phyloP scores from a whole-genome alignment of 2,888 invertebrate species.

The Hofmannophila pseudospretella region DNA sequence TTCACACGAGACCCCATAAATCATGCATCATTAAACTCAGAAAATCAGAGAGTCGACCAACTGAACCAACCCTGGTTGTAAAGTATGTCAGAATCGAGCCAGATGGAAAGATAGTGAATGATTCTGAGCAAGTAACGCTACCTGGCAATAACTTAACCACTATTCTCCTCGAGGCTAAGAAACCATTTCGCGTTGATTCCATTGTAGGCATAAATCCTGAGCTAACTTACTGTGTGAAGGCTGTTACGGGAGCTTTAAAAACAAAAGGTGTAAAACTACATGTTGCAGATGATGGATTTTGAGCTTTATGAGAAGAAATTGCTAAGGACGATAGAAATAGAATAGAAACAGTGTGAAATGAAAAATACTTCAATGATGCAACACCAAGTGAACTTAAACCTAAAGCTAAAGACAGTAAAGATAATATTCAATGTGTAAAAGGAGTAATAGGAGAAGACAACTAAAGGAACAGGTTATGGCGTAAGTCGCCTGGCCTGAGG shows the following conservation, averaged over 20 bases:
- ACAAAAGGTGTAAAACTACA: slow-evolving; percentile 30
- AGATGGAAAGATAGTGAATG: slow-evolving; percentile 64
- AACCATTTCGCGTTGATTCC: slow-evolving; percentile 52
- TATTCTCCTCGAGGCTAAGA: slow-evolving; percentile 47
- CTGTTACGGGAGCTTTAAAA: slow-evolving; percentile 37
- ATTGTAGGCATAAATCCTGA: slow-evolving; percentile 55
- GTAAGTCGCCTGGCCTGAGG: slow-evolving; percentile 31
- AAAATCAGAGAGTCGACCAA: slow-evolving; percentile 31
- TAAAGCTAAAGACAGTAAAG: slow-evolving; percentile 21
- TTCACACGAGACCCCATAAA: slow-evolving; percentile 41
- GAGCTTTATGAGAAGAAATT: slow-evolving; percentile 36
- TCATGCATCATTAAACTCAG: slow-evolving; percentile 52
- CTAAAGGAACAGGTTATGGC: slow-evolving; percentile 34
- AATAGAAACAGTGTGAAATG: slow-evolving; percentile 26
- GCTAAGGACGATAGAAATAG: slow-evolving; percentile 30
- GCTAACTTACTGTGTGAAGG: slow-evolving; percentile 41
- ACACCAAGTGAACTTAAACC: slow-evolving; percentile 15
- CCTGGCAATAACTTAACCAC: slow-evolving; percentile 50
- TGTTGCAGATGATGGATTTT: slow-evolving; percentile 24
- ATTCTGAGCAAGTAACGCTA: slow-evolving; percentile 52
- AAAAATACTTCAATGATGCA: slow-evolving; percentile 22
- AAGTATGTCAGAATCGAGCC: slow-evolving; percentile 52
- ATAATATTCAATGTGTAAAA: slow-evolving; percentile 18
- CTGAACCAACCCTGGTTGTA: slow-evolving; percentile 45
- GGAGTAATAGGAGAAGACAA: slow-evolving; percentile 28